A percentile compares a stretch with the other conserved stretches of the same genome.
These are phyloP conservation scores for Ennomos quercinarius DNA, from an alignment of 2,888 invertebrate genomes.

Conservation along the genomic window DNA sequence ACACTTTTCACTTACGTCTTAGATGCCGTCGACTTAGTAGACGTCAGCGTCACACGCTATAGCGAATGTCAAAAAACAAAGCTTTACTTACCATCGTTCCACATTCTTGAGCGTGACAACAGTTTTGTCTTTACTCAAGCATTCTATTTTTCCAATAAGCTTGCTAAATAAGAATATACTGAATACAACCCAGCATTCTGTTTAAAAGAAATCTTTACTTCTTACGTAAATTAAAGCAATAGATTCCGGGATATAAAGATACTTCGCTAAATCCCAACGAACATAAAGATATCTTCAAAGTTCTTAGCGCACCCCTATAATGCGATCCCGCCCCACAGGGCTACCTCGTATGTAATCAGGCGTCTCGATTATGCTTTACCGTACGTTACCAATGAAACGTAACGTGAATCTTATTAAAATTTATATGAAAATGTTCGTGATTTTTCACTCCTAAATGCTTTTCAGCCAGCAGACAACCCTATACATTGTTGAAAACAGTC, in stretches of 20 bases:
- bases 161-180: conserved; percentile 3
- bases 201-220: conserved; percentile 25
- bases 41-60: not conserved
- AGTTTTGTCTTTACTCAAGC: conserved; percentile 9
- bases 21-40: too few relatives aligned
- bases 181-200: conserved; percentile 3
- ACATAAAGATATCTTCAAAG: conserved; percentile 37
- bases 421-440: conserved; percentile 26
- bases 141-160: not conserved
- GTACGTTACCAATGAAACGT: conserved; percentile 25
- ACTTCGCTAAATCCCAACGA: conserved; percentile 34
- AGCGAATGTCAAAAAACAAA: conserved; percentile 1
- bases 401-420: conserved; percentile 35
- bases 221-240: conserved; percentile 38
- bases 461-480: conserved; percentile 1
- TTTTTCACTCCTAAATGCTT: conserved; percentile 6
- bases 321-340: conserved; percentile 34
- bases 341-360: conserved; percentile 25
- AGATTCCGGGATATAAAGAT: conserved; percentile 40
- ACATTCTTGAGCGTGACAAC: conserved; percentile 11
- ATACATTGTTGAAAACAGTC: conserved; percentile 26
- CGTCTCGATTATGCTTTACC: conserved; percentile 32
- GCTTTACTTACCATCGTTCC: conserved; percentile 4
- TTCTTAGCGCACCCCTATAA: conserved; percentile 31
- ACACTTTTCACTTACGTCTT: conserved; percentile 12